Evolutionary conservation across 2,797 vertebrate species (phyloP), one percentile per base, ranked within the genome.

Genomic region (Enteromius mattozi): DNA sequence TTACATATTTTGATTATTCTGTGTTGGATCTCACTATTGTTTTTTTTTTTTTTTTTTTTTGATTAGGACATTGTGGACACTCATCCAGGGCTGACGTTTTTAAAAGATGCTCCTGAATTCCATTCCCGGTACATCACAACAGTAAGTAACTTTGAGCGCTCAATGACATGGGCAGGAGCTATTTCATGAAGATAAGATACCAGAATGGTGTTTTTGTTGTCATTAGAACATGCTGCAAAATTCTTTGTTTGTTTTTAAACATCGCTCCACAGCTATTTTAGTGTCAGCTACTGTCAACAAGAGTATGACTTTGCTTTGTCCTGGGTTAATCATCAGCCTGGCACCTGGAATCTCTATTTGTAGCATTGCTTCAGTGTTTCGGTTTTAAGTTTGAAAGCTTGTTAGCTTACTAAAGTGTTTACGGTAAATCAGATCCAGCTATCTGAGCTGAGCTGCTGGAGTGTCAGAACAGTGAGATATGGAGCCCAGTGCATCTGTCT

Each of bases 51-150:
- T 37, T 5, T 12, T 42, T 42, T 45, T 45, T 86, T 69, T 82
- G 83, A 63, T 86, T 82, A 99, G 98, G 98, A 99, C 93, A 96
- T 99, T 16, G 98, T 99, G 86, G 98, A 99, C 91, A 98, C 97
- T 0, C 98, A 99, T 86, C 97, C 98, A 84, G 98, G 98, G 16
- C 95, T 99, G 91, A 99, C 97, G 1, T 99, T 99, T 95, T 93
- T 99, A 87, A 99, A 99, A 93, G 98, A 99, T 81, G 98, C 98
- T 75, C 98, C 98, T 0, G 98, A 99, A 93, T 99, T 99, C 92
- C 98, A 99, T 93, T 99, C 98, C 81, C 98, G 98, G 69, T 99
- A 99, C 78, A 99, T 99, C 86, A 99, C 98, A 1, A 99, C 98
- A 92, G 98, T 99, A 96, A 86, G 95, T 91, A 66, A 33, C 68